Conservation (phyloP, 2,888 invertebrate species). For the Thecocarcelia acutangulata region DNA sequence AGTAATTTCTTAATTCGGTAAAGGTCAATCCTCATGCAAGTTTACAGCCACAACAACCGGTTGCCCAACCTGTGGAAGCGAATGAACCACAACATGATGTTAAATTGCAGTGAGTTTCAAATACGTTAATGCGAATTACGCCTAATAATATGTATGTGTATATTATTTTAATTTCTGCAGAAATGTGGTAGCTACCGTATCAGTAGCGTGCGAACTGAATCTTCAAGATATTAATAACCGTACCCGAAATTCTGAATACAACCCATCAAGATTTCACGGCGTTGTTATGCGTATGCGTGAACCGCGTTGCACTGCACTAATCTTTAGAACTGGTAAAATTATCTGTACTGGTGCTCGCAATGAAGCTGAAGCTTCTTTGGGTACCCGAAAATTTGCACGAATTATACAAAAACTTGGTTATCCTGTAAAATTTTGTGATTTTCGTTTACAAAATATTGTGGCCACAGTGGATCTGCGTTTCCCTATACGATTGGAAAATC, state of each 20-base stretch:
- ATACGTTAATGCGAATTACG: not conserved
- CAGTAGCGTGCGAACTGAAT: conserved; percentile 87
- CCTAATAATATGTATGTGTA: not conserved
- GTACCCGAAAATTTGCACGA: conserved; percentile 90
- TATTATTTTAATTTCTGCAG: conserved; percentile 79
- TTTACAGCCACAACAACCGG: conserved; percentile 81
- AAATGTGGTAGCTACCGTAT: conserved; percentile 91
- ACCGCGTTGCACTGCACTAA: conserved; percentile 88
- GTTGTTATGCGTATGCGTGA: conserved; percentile 91
- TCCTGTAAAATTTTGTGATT: conserved; percentile 88
- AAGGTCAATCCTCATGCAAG: conserved; percentile 75
- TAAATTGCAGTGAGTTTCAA: conserved; percentile 83
- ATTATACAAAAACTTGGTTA: conserved; percentile 92
- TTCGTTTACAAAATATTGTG: conserved; percentile 90
- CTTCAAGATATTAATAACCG: conserved; percentile 88
- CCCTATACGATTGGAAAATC: conserved; percentile 88
- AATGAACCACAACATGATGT: conserved; percentile 84
- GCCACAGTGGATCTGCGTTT: conserved; percentile 89
- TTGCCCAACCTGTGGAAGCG: conserved; percentile 83
- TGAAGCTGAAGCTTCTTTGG: conserved; percentile 89
- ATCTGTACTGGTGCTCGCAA: conserved; percentile 91
- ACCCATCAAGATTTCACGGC: conserved; percentile 90
- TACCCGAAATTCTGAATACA: conserved; percentile 91
- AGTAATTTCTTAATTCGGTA: not conserved
- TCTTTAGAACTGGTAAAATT: conserved; percentile 89